A percentile compares a stretch with the other conserved stretches of the same genome.
These are phyloP conservation scores for Elegia similella DNA, from an alignment of 2,888 invertebrate species.

Conservation along the genomic window DNA sequence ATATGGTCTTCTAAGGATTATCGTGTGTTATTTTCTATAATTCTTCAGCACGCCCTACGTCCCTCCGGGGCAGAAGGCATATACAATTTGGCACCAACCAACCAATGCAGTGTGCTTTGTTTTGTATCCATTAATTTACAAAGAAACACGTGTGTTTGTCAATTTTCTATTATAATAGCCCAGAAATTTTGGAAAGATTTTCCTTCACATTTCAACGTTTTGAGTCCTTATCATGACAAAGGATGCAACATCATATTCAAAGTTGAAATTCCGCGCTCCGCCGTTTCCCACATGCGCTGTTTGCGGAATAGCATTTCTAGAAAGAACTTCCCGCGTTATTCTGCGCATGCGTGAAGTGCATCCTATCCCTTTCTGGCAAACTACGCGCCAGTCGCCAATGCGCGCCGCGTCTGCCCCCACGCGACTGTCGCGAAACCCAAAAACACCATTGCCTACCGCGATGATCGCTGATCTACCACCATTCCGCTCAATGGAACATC, in stretches of 20 bases:
- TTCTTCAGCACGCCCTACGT: too few relatives aligned
- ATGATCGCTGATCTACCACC: slow-evolving; percentile 69
- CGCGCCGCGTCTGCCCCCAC: slow-evolving; percentile 56
- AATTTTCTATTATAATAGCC: too few relatives aligned
- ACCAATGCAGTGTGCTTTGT: too few relatives aligned
- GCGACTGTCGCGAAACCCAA: slow-evolving; percentile 41
- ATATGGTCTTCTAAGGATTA: too few relatives aligned
- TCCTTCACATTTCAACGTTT: too few relatives aligned
- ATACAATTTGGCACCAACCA: too few relatives aligned
- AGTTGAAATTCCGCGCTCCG: slow-evolving; percentile 17
- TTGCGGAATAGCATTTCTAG: slow-evolving; percentile 64
- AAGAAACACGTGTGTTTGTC: too few relatives aligned
- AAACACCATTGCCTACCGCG: slow-evolving; percentile 43
- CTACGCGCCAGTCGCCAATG: slow-evolving; percentile 68
- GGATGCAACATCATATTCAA: not conserved
- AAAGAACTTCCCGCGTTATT: slow-evolving; percentile 68
- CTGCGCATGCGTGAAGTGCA: slow-evolving; percentile 62
- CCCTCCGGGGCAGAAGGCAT: too few relatives aligned
- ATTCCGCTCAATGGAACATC: slow-evolving; percentile 44
- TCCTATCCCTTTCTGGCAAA: slow-evolving; percentile 58
- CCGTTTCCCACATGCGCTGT: slow-evolving; percentile 35
- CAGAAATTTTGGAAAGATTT: too few relatives aligned
- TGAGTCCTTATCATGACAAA: too few relatives aligned
- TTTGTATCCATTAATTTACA: too few relatives aligned
- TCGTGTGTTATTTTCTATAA: too few relatives aligned